Evolutionary conservation across 2,113 vertebrate genomes (phyloP).

Genomic region (Rattus norvegicus): DNA sequence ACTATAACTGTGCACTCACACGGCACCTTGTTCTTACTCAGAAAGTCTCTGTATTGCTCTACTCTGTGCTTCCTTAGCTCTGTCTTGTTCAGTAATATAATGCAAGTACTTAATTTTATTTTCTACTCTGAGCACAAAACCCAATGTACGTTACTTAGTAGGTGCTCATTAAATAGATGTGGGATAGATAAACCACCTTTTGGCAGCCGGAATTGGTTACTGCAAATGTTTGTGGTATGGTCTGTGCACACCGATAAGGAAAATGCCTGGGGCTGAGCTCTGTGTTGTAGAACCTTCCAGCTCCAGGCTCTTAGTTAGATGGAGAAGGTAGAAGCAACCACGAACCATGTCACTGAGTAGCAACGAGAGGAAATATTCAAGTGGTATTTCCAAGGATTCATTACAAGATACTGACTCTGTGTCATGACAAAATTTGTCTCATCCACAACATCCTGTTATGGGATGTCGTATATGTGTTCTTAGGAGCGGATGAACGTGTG

Average conservation of each 20-base stretch:
- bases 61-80: neutral
- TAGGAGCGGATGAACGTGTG: neutral
- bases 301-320: neutral
- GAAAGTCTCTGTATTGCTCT: neutral
- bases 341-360: neutral
- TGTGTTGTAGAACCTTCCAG: neutral
- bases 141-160: neutral
- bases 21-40: neutral
- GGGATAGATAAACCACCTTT: neutral
- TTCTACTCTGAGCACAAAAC: slow-evolving; percentile 1
- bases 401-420: neutral
- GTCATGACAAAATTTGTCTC: neutral
- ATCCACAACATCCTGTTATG: neutral
- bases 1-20: neutral
- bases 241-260: neutral
- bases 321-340: neutral
- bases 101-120: neutral
- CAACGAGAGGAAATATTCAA: neutral
- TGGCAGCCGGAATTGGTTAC: neutral
- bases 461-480: neutral
- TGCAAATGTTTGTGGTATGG: neutral
- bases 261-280: neutral
- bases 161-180: neutral
- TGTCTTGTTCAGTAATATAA: neutral
- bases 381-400: neutral